Evolutionary conservation across 2,113 vertebrate species (phyloP).

Genomic region (Columba janthina): DNA sequence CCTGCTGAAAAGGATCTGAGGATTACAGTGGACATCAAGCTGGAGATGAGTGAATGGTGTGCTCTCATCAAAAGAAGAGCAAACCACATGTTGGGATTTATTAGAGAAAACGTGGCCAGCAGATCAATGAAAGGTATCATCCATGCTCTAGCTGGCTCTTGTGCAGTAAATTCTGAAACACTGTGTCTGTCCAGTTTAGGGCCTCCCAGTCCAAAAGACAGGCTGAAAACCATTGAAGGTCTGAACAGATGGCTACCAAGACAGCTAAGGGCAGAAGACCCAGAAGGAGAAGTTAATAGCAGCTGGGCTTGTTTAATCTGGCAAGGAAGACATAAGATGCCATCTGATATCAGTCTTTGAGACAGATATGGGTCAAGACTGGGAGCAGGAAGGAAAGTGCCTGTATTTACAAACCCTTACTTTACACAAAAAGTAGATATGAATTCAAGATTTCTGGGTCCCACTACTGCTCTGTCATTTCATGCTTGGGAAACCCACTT

Average conservation of each 20-base stretch:
- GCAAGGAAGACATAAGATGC: not conserved
- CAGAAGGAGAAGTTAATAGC: not conserved
- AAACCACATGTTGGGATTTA: not conserved
- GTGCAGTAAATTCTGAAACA: rapidly evolving
- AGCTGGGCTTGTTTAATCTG: not conserved
- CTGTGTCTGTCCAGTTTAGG: not conserved
- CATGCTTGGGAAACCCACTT: not conserved
- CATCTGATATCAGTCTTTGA: not conserved
- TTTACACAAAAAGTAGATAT: rapidly evolving
- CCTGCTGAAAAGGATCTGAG: not conserved
- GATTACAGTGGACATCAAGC: not conserved
- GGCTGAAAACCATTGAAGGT: not conserved
- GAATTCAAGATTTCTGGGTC: not conserved
- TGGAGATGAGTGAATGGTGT: not conserved
- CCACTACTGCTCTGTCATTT: not conserved
- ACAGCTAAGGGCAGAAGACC: not conserved
- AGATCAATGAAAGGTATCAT: not conserved
- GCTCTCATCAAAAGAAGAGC: not conserved
- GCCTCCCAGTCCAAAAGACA: not conserved
- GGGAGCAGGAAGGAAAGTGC: not conserved
- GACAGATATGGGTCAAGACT: not conserved
- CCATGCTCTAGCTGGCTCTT: not conserved
- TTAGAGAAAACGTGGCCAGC: not conserved
- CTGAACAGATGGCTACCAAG: not conserved
- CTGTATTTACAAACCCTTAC: not conserved